Evolutionary conservation across 2,797 vertebrate genomes (phyloP).

Genomic region (Enteromius mattozi): DNA sequence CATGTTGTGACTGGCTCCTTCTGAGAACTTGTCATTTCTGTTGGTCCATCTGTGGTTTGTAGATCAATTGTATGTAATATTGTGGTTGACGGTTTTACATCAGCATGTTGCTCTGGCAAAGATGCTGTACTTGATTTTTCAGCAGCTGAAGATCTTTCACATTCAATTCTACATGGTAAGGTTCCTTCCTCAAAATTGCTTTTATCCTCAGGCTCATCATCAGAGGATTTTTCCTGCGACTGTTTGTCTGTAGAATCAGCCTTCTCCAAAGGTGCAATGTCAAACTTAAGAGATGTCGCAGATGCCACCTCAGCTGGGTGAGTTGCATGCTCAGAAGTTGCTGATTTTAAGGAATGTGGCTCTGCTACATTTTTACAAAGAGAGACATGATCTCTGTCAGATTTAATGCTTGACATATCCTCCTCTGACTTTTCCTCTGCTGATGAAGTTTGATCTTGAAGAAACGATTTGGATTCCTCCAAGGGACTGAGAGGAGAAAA

Average conservation of each 20-base stretch:
- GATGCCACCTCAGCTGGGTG: slow-evolving; percentile 64
- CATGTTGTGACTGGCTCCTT: slow-evolving; percentile 55
- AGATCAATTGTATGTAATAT: slow-evolving; percentile 65
- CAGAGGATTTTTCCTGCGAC: slow-evolving; percentile 69
- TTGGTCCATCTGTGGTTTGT: slow-evolving; percentile 76
- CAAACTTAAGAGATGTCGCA: slow-evolving; percentile 73
- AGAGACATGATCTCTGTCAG: slow-evolving; percentile 72
- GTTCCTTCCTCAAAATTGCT: slow-evolving; percentile 73
- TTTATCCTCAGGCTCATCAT: slow-evolving; percentile 68
- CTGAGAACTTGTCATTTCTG: slow-evolving; percentile 74
- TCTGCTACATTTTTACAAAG: slow-evolving; percentile 62
- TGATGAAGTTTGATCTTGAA: slow-evolving; percentile 66
- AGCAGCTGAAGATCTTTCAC: slow-evolving; percentile 67
- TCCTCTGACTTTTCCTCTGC: slow-evolving; percentile 73
- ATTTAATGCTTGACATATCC: slow-evolving; percentile 69
- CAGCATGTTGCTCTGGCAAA: slow-evolving; percentile 58
- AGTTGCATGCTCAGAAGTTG: slow-evolving; percentile 26
- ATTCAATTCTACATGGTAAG: slow-evolving; percentile 76
- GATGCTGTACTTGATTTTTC: slow-evolving; percentile 59
- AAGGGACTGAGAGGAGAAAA: slow-evolving; percentile 75
- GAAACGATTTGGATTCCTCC: slow-evolving; percentile 74
- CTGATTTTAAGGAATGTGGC: slow-evolving; percentile 34
- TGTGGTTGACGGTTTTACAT: slow-evolving; percentile 56
- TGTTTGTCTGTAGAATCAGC: slow-evolving; percentile 70
- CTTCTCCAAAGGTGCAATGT: slow-evolving; percentile 79